These are phyloP conservation scores for Caranx melampygus DNA, from an alignment of 2,113 vertebrate genomes.

Conservation along the genomic window DNA sequence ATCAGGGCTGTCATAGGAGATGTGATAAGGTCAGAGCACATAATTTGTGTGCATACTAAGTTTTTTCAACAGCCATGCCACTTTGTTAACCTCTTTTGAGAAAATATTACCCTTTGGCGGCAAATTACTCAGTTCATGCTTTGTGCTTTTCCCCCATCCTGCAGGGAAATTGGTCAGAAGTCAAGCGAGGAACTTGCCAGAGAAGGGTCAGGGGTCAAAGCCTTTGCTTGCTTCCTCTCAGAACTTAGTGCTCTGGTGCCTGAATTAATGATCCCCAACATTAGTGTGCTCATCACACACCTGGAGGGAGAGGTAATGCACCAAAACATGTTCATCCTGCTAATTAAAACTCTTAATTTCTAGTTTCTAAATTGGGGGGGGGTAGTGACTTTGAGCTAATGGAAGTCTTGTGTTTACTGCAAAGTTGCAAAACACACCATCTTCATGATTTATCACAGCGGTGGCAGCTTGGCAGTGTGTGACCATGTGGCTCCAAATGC, in stretches of 20 bases:
- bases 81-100: background rate
- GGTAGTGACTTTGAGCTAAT: background rate
- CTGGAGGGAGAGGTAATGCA: constrained; percentile 92
- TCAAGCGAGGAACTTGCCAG: constrained; percentile 88
- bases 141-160: background rate
- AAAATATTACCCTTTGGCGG: background rate
- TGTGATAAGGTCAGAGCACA: constrained; percentile 87
- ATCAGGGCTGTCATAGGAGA: constrained; percentile 93
- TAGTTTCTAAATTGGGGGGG: background rate
- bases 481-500: background rate
- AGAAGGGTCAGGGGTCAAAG: constrained; percentile 88
- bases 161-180: constrained; percentile 95
- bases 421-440: background rate
- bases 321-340: background rate
- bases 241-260: constrained; percentile 89
- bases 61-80: background rate
- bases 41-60: background rate
- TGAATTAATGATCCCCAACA: constrained; percentile 88
- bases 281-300: constrained; percentile 91
- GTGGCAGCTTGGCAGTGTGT: background rate
- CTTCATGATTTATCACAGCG: background rate
- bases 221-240: constrained; percentile 89
- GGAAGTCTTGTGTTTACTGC: background rate
- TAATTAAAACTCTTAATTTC: background rate
- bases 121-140: background rate